A percentile compares a stretch with the other conserved stretches of the same genome.
phyloP scores from a whole-genome alignment of 2,888 invertebrate species.

The Parthenolecanium corni region DNA sequence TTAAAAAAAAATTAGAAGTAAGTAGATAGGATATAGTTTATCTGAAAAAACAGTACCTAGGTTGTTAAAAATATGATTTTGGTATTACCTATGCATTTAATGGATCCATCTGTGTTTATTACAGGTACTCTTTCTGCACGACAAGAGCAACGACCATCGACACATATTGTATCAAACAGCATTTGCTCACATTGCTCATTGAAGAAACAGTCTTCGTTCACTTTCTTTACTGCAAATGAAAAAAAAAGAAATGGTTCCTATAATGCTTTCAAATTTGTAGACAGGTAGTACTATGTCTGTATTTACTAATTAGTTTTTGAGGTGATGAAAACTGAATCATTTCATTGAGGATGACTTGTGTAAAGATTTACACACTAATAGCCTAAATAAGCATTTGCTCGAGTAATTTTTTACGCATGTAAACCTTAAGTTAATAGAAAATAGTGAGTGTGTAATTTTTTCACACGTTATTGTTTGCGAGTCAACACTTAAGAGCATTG shows the following conservation, averaged over 20 bases:
- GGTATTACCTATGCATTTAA: slow-evolving; percentile 60
- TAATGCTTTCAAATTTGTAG: background rate
- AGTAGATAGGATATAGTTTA: background rate
- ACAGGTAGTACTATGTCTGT: too few species aligned
- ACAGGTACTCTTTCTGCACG: slow-evolving; percentile 65
- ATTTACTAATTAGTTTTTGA: too few species aligned
- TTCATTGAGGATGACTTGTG: too few species aligned
- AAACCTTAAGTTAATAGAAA: too few species aligned
- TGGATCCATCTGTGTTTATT: slow-evolving; percentile 54
- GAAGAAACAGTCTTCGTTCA: slow-evolving; percentile 73
- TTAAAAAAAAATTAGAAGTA: background rate
- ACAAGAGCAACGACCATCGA: slow-evolving; percentile 65
- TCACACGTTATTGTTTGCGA: too few species aligned
- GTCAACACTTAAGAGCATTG: too few species aligned
- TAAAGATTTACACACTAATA: too few species aligned
- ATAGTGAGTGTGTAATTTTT: too few species aligned
- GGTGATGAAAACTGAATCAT: too few species aligned
- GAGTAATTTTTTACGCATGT: too few species aligned
- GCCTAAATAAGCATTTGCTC: too few species aligned
- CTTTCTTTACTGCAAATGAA: slow-evolving; percentile 56
- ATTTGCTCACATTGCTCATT: slow-evolving; percentile 69
- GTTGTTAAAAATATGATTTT: background rate
- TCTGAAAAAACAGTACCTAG: background rate
- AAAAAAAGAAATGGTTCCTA: slow-evolving; percentile 30
- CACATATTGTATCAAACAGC: slow-evolving; percentile 64